These are phyloP conservation scores for Scomber scombrus DNA, from an alignment of 2,113 vertebrate species.

Conservation along the genomic window DNA sequence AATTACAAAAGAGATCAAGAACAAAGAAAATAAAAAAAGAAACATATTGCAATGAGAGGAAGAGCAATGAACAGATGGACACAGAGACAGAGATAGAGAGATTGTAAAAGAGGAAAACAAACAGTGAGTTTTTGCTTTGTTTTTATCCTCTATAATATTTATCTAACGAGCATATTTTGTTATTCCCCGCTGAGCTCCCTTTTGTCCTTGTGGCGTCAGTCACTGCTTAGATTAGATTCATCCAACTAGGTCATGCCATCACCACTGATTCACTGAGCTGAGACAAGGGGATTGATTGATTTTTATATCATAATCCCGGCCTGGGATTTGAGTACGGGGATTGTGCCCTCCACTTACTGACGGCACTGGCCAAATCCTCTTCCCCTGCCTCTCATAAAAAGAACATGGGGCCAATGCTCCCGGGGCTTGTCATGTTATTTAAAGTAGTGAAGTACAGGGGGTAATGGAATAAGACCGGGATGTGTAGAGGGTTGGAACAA, in stretches of 20 bases:
- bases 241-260: slow-evolving; percentile 70
- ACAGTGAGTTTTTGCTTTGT: slow-evolving; percentile 28
- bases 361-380: slow-evolving; percentile 67
- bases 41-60: background rate
- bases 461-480: slow-evolving; percentile 10
- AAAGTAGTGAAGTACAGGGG: slow-evolving; percentile 16
- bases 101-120: slow-evolving; percentile 39
- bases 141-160: slow-evolving; percentile 55
- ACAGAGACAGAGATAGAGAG: slow-evolving; percentile 17
- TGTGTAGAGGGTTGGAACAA: slow-evolving; percentile 3
- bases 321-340: slow-evolving; percentile 64
- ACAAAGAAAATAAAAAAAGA: slow-evolving; percentile 2
- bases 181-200: slow-evolving; percentile 35
- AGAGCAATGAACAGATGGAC: slow-evolving; percentile 22
- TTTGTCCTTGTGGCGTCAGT: slow-evolving; percentile 70
- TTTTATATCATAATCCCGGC: slow-evolving; percentile 78
- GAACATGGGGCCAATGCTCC: slow-evolving; percentile 34
- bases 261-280: slow-evolving; percentile 56
- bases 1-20: slow-evolving; percentile 10
- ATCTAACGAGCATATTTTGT: slow-evolving; percentile 60
- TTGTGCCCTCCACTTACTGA: slow-evolving; percentile 56
- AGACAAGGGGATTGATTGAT: slow-evolving; percentile 78
- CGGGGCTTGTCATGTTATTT: slow-evolving; percentile 48
- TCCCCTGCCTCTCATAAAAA: slow-evolving; percentile 41
- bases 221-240: slow-evolving; percentile 72